Evolutionary conservation across 2,113 vertebrate genomes (phyloP).

Genomic region (Gyps fulvus): DNA sequence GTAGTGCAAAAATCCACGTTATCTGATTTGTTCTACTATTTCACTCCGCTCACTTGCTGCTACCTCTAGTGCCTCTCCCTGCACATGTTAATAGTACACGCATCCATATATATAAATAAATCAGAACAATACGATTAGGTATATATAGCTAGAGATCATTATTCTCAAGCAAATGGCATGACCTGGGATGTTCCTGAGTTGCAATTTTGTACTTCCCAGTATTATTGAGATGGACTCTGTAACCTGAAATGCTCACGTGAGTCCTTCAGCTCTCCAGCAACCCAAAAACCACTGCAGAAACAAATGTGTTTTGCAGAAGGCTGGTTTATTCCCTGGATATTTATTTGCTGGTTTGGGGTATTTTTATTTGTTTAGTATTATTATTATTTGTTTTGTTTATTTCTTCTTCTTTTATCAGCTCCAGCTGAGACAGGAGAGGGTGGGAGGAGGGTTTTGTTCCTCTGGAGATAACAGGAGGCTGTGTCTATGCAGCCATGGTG

Average conservation of each 20-base stretch:
- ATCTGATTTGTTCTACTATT: background rate
- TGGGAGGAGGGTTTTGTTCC: slow-evolving; percentile 62
- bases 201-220: background rate
- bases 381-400: slow-evolving; percentile 29
- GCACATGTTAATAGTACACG: background rate
- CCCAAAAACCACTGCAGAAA: background rate
- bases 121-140: background rate
- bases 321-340: background rate
- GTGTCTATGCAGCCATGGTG: slow-evolving; percentile 69
- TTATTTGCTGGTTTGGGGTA: background rate
- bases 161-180: background rate
- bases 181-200: background rate
- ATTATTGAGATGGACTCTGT: background rate
- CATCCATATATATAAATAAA: background rate
- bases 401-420: slow-evolving; percentile 43
- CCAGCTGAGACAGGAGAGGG: slow-evolving; percentile 51
- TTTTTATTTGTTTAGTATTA: background rate
- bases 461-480: slow-evolving; percentile 59
- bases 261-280: background rate
- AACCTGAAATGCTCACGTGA: background rate
- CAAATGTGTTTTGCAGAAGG: background rate
- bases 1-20: background rate
- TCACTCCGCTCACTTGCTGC: background rate
- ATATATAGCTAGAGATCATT: background rate
- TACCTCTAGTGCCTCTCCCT: background rate